Evolutionary conservation across 2,888 invertebrate genomes (phyloP).

Genomic region (Hyalella azteca): DNA sequence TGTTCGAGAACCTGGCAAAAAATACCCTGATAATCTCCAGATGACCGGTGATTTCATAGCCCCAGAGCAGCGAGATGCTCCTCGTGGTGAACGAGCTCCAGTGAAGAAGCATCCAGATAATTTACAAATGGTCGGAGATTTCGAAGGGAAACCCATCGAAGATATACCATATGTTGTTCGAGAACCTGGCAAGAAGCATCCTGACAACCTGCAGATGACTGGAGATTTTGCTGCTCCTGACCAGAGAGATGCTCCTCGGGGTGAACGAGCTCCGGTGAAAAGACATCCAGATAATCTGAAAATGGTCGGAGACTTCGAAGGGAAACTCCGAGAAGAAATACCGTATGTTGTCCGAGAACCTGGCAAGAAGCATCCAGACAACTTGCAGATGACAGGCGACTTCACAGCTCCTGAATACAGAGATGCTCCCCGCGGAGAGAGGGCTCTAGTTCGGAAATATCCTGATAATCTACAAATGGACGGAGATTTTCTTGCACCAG

Average conservation of each 20-base stretch:
- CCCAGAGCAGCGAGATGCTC: slow-evolving; percentile 10
- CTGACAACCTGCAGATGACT: slow-evolving; percentile 59
- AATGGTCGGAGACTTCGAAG: slow-evolving; percentile 61
- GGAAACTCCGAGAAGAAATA: slow-evolving; percentile 24
- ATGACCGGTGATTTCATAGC: slow-evolving; percentile 45
- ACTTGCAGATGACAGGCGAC: slow-evolving; percentile 48
- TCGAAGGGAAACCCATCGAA: slow-evolving; percentile 63
- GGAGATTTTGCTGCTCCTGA: slow-evolving; percentile 57
- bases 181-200: slow-evolving; percentile 50
- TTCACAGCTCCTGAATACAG: slow-evolving; percentile 19
- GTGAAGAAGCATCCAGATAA: slow-evolving; percentile 64
- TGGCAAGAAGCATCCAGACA: slow-evolving; percentile 53
- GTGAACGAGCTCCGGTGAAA: slow-evolving; percentile 53
- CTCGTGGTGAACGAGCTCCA: slow-evolving; percentile 32
- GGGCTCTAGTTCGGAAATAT: slow-evolving; percentile 42
- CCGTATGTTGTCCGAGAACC: slow-evolving; percentile 61
- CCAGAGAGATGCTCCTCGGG: slow-evolving; percentile 23
- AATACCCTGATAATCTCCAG: slow-evolving; percentile 42
- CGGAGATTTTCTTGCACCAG: slow-evolving; percentile 60
- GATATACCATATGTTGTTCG: slow-evolving; percentile 58
- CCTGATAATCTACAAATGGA: slow-evolving; percentile 54
- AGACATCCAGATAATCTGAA: slow-evolving; percentile 50
- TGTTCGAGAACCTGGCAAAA: slow-evolving; percentile 62
- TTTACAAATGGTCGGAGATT: slow-evolving; percentile 67
- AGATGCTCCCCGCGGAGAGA: slow-evolving; percentile 29